Percentiles rank a stretch among this genome's conserved stretches.
Evolutionary conservation across 2,888 invertebrate species (phyloP).

Genomic region (Pachycephus smyrnensis): DNA sequence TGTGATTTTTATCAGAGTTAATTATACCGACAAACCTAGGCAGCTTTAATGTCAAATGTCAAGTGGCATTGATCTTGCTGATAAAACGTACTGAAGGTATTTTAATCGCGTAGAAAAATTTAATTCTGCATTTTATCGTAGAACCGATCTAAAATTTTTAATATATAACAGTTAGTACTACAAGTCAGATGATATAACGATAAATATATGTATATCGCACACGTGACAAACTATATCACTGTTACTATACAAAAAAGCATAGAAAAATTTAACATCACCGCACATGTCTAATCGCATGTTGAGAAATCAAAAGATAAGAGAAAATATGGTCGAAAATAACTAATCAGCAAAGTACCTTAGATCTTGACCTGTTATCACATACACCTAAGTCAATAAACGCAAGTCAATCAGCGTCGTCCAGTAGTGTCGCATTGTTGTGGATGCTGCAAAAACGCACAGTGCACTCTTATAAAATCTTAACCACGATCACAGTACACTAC

Average conservation of each 20-base stretch:
- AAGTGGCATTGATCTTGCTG: neutral
- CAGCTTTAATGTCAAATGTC: conserved; percentile 1
- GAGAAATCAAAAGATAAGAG: neutral
- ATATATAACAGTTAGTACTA: neutral
- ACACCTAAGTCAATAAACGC: neutral
- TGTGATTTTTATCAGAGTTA: neutral
- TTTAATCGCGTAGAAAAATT: neutral
- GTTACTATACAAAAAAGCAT: neutral
- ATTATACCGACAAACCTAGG: neutral
- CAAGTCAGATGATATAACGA: neutral
- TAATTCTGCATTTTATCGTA: neutral
- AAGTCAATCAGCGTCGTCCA: neutral
- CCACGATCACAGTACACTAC: neutral
- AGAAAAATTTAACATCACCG: neutral
- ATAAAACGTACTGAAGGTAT: neutral
- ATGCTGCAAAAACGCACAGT: neutral
- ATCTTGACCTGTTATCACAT: neutral
- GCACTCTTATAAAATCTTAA: neutral
- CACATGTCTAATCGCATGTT: neutral
- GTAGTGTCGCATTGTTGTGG: neutral
- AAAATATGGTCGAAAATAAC: neutral
- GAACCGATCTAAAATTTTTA: neutral
- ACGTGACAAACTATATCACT: neutral
- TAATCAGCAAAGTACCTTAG: neutral
- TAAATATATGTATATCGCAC: neutral